Base-by-base conservation (phyloP, 2,797 vertebrate genomes). In the Capromys pilorides region DNA sequence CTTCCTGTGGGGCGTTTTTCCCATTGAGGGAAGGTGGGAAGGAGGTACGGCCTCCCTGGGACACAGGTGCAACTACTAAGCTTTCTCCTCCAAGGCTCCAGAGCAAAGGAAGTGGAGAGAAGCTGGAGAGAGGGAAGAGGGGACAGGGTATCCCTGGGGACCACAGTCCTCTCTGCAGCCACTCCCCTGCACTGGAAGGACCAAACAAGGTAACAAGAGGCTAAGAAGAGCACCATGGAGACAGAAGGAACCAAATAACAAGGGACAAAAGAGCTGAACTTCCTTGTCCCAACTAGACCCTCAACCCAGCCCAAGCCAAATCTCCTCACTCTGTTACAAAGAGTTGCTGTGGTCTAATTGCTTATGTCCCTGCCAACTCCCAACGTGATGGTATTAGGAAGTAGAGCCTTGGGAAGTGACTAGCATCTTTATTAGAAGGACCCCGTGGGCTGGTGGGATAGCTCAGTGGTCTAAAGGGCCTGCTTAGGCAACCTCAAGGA, bases 21-120 rank as follows among this genome's bases (percentile, higher is more conserved):
- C 66, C 24, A 0, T 24, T 22, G 19, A 59, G 12, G 54, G 0
- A 33, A 13, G 16, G 1, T 1, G 13, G 80, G 24, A 54, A 21
- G 16, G 11, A 24, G 45, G 41, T 2, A 7, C 86, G 2, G 1
- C 31, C 61, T 41, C 86, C 0, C 0, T 19, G 26, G 7, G n/a
- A 64, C 57, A 45, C 2, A 26, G 19, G 26, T 11, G 2, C 36
- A 1, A 54, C 45, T 41, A 73, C 73, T 49, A 21, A 39, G 22
- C 62, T 75, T 61, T 26, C 62, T 79, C 59, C 86, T 61, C 41
- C 19, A 24, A 0, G 7, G 77, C 22, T 88, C 41, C 73, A 33
- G 24, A 16, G 19, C 36, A 21, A 92, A 71, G 61, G 22, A 77
- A 59, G 59, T 5, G 19, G n/a, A 45, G 28, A 51, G 66, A 75